phyloP scores from a whole-genome alignment of 2,797 vertebrate species.

The Pseudochirops corinnae region DNA sequence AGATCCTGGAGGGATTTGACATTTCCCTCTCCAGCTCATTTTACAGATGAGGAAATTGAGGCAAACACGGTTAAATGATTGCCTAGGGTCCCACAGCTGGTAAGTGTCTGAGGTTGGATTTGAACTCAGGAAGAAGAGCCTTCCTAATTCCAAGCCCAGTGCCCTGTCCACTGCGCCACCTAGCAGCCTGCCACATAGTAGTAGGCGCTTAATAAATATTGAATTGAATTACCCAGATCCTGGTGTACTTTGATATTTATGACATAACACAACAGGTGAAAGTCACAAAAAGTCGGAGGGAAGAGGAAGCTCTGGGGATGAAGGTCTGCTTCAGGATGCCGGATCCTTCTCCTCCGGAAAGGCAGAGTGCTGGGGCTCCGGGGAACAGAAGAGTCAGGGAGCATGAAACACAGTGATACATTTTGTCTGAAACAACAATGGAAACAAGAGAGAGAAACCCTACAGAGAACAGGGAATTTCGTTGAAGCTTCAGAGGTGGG shows the following conservation, averaged over 20 bases:
- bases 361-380: background rate
- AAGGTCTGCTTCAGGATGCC: background rate
- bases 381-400: background rate
- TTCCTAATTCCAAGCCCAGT: too few species aligned
- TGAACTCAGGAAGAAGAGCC: background rate
- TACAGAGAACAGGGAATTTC: background rate
- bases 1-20: background rate
- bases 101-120: background rate
- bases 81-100: background rate
- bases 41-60: background rate
- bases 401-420: background rate
- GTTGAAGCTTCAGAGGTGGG: background rate
- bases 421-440: background rate
- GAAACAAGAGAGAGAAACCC: background rate
- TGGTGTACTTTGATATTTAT: background rate
- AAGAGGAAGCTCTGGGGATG: background rate
- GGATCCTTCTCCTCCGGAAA: background rate
- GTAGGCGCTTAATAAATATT: background rate
- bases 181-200: background rate
- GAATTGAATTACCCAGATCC: background rate
- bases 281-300: conserved; percentile 6
- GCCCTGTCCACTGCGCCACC: background rate
- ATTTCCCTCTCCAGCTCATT: background rate
- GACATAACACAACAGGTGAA: conserved; percentile 26
- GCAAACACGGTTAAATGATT: background rate